Evolutionary conservation across 1,140 invertebrate genomes (phyloP), one percentile per base, ranked within the genome.

Genomic region (Pectinophora gossypiella): DNA sequence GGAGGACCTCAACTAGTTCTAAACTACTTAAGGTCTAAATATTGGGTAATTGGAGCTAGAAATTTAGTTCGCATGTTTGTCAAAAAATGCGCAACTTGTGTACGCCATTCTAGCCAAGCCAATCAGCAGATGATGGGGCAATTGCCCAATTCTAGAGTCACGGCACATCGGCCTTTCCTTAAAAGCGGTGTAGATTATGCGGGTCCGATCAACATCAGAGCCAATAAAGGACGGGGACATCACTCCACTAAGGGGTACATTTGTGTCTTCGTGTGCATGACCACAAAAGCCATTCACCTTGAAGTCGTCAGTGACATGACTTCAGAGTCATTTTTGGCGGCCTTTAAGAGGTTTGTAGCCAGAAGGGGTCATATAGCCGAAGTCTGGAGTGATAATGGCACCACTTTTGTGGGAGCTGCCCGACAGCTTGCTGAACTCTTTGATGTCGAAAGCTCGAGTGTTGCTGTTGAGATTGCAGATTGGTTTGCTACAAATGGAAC

Each of bases 111-210:
- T 5, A 5, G 4, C 10, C 22, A 23, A 23, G 10, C 22, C 4
- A 23, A 23, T 23, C 22, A 23, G 10, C 22, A 23, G 10, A 5
- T 23, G 4, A 23, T 23, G 22, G 22, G 22, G 10, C 22, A 23
- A 23, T 10, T 23, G 10, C 22, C 22, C n/a, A n/a, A n/a, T n/a
- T 18, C 40, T 7, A 43, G 40, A 19, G 40, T 43, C 2, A 19
- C 15, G 3, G 40, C 40, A 19, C 18, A 16, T 19, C 4, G 15
- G 19, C 40, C 40, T 43, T 43, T 43, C n/a, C 40, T 3, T 5
- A 22, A 7, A 9, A 6, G 45, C 15, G 68, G 72, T 0, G 49
- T 72, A 1, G 70, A 74, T 54, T 76, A 53, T 43, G 59, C 64
- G 3, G 70, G 70, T 12, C 74, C 72, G 1, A 61, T 66, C n/a